Evolutionary conservation across 2,888 invertebrate species (phyloP), one percentile per base, ranked within the genome.

Genomic region (Brenthis daphne): DNA sequence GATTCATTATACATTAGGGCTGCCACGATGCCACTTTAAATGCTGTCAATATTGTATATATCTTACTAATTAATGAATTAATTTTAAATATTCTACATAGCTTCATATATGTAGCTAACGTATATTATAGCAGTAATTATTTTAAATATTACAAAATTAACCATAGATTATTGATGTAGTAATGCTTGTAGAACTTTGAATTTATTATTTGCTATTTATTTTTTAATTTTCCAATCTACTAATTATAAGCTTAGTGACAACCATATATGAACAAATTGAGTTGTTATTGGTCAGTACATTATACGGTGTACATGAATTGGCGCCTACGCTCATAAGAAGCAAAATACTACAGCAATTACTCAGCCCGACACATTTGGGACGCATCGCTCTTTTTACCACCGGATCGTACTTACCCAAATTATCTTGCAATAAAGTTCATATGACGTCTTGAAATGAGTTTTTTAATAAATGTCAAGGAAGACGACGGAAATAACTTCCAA

Each of bases 181-280:
- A 43, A 8, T 43, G 37, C 2, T 2, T 43, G 11, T 43, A 43
- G 8, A 43, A 4, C 5, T 43, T 43, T 11, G 8, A 8, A 37
- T 8, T 8, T 37, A 37, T 37, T 29, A 37, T 37, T 37, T 37
- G 8, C 37, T 11, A 43, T 8, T 43, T 43, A 43, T 43, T 43
- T 2, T 11, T 2, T 11, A 43, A 43, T 43, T 43, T 11, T 43
- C 2, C 37, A 43, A 43, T 43, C 8, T 1, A 43, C 37, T 43
- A 43, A 43, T 43, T n/a, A 37, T 51, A 12, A 3, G 20, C 53
- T 12, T 65, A 14, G 6, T 58, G 78, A 13, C 77, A 84, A 67
- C 86, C 86, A 84, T 86, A 76, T 55, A n/a, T 51, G 75, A 78
- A 80, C 78, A 84, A 85, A 88, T 88, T 86, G 84, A 87, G 85